Evolutionary conservation across 2,888 invertebrate species (phyloP).

Genomic region (Phyllotreta cruciferae): DNA sequence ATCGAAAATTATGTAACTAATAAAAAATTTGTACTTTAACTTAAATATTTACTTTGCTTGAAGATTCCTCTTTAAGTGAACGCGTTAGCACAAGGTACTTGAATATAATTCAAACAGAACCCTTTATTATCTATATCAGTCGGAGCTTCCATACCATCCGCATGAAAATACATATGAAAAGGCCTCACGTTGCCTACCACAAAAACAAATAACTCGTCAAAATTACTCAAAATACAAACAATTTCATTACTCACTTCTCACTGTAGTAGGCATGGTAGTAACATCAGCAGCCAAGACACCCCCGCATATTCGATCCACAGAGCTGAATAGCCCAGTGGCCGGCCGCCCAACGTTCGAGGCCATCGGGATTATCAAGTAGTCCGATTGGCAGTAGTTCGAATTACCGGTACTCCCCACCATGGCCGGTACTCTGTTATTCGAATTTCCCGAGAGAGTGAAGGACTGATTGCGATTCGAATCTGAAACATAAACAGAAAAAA

Average conservation of each 20-base stretch:
- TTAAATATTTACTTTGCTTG: too few relatives aligned
- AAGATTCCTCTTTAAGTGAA: slow-evolving; percentile 9
- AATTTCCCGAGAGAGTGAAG: slow-evolving; percentile 81
- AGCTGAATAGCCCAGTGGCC: slow-evolving; percentile 66
- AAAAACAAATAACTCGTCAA: slow-evolving; percentile 9
- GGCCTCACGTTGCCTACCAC: slow-evolving; percentile 79
- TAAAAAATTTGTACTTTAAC: too few relatives aligned
- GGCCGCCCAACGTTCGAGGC: slow-evolving; percentile 72
- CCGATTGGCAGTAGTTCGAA: slow-evolving; percentile 74
- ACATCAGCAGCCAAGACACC: slow-evolving; percentile 80
- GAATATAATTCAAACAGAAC: slow-evolving; percentile 83
- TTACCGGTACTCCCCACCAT: slow-evolving; percentile 74
- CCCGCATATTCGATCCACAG: slow-evolving; percentile 83
- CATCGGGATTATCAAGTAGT: slow-evolving; percentile 83
- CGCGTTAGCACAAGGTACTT: slow-evolving; percentile 80
- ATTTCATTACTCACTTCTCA: slow-evolving; percentile 71
- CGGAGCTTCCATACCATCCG: slow-evolving; percentile 79
- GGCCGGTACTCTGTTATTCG: slow-evolving; percentile 71
- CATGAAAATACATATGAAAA: slow-evolving; percentile 79
- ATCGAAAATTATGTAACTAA: too few relatives aligned
- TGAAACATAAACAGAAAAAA: slow-evolving; percentile 52
- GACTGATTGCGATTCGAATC: slow-evolving; percentile 76
- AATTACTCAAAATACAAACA: not conserved
- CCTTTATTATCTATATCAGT: slow-evolving; percentile 78
- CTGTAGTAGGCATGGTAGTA: slow-evolving; percentile 70